A percentile compares a stretch with the other conserved stretches of the same genome.
Evolutionary conservation across 1,140 invertebrate genomes (phyloP).

Genomic region (Heliconius eleuchia): DNA sequence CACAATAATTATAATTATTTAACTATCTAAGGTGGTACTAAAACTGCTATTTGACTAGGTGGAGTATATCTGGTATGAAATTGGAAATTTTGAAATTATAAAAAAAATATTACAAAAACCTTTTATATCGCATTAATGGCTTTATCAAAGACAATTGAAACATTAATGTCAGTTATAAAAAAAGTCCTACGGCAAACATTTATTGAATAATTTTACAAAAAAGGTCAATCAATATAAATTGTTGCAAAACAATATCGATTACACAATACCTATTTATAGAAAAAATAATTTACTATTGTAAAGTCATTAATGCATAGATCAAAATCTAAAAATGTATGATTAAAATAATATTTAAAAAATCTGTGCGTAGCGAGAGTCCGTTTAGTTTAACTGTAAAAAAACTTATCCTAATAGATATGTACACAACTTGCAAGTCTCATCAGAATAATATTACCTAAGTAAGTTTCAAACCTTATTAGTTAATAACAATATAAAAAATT

Average conservation of each 20-base stretch:
- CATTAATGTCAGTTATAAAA: background rate
- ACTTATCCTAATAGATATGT: constrained; percentile 78
- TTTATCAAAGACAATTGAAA: background rate
- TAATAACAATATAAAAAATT: constrained; percentile 69
- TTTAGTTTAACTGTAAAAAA: constrained; percentile 45
- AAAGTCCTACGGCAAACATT: background rate
- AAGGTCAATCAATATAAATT: background rate
- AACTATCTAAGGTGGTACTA: constrained; percentile 70
- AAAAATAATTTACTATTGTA: background rate
- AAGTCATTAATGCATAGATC: background rate
- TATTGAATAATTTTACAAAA: background rate
- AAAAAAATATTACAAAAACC: constrained; percentile 27
- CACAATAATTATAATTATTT: constrained; percentile 58
- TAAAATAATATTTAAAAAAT: constrained; percentile 8
- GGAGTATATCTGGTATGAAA: constrained; percentile 54
- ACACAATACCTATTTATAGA: background rate
- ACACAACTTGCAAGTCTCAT: constrained; percentile 78
- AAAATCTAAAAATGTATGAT: constrained; percentile 1
- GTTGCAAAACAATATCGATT: background rate
- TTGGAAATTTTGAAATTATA: constrained; percentile 18
- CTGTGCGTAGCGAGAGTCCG: background rate
- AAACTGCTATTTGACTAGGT: constrained; percentile 77
- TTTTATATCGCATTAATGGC: constrained; percentile 1
- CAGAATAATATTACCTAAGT: constrained; percentile 68
- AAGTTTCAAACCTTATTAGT: constrained; percentile 71